These are phyloP conservation scores for Nasonia longicornis DNA, from an alignment of 1,140 invertebrate species.

Conservation along the genomic window DNA sequence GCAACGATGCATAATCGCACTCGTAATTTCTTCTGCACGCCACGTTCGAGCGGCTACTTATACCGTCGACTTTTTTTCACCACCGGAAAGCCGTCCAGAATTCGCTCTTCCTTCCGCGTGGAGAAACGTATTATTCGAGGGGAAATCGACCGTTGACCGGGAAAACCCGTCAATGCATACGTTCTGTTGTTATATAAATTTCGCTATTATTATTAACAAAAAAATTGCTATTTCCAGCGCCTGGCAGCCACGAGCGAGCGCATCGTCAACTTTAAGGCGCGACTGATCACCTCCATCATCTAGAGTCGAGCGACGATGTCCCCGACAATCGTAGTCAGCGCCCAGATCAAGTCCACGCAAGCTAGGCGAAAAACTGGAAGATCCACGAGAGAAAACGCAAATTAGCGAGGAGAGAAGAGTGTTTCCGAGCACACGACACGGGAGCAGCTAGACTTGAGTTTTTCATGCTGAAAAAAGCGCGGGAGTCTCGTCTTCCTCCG, in stretches of 20 bases:
- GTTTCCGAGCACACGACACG: background rate
- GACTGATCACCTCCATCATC: conserved; percentile 87
- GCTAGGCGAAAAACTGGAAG: background rate
- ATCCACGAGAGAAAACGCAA: background rate
- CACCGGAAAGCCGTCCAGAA: conserved; percentile 13
- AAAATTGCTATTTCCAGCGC: conserved; percentile 69
- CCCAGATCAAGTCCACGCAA: background rate
- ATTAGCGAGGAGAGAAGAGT: conserved; percentile 2
- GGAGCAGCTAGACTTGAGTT: background rate
- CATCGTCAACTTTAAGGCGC: conserved; percentile 91
- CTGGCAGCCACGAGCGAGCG: conserved; percentile 87
- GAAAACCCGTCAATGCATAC: conserved; percentile 31
- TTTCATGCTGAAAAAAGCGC: background rate
- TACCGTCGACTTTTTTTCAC: conserved; percentile 5
- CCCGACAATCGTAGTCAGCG: background rate
- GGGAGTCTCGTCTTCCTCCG: conserved; percentile 42
- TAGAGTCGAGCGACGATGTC: conserved; percentile 63
- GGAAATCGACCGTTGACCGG: conserved; percentile 44
- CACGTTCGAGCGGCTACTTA: background rate
- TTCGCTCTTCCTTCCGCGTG: conserved; percentile 33
- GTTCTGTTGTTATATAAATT: background rate
- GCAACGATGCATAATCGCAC: conserved; percentile 27
- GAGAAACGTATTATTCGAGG: conserved; percentile 6
- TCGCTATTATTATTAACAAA: background rate
- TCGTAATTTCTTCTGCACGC: conserved; percentile 11